Evolutionary conservation across 2,113 vertebrate species (phyloP), one percentile per base, ranked within the genome.

Genomic region (Psephotus haematonotus): DNA sequence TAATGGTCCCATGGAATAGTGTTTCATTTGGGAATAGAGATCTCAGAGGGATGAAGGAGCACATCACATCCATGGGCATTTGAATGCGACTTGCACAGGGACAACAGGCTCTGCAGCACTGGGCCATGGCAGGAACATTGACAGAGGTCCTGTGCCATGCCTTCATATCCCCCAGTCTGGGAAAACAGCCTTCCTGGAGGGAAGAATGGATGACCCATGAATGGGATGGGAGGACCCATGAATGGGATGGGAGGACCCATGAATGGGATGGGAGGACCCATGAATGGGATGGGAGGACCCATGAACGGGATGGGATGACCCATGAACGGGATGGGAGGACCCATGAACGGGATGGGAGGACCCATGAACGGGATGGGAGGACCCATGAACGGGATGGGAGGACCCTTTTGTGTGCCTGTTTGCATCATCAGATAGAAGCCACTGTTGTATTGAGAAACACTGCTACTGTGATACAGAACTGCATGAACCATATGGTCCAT

Each of bases 11-110:
- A 12, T 3, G 53, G 50, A 10, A 27, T 7, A 44, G 15, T 9
- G 17, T 11, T 16, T 39, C 29, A 31, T n/a, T 27, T 1, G 7
- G 25, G 19, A 33, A 37, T 0, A 63, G 29, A 0, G 35, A 41
- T 16, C n/a, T 64, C 52, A 10, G 39, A n/a, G 31, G 47, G 63
- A 24, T 60, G 16, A 52, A 64, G 64, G 29, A 77, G n/a, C 43
- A 17, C 37, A 13, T 33, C 41, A 10, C 44, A 25, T 3, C 52
- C 52, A 9, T 1, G 17, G 39, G 57, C 4, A 3, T 12, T 9
- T 24, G 46, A 33, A 72, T 13, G 75, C 1, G 37, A 18, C 33
- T 25, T 33, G 63, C 76, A 18, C 8, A 15, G 39, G 44, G 76
- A 46, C 37, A 41, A 35, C 12, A 49, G 62, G 31, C 50, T 64